Evolutionary conservation across 1,140 invertebrate species (phyloP).

Genomic region (Steinernema khuongi): DNA sequence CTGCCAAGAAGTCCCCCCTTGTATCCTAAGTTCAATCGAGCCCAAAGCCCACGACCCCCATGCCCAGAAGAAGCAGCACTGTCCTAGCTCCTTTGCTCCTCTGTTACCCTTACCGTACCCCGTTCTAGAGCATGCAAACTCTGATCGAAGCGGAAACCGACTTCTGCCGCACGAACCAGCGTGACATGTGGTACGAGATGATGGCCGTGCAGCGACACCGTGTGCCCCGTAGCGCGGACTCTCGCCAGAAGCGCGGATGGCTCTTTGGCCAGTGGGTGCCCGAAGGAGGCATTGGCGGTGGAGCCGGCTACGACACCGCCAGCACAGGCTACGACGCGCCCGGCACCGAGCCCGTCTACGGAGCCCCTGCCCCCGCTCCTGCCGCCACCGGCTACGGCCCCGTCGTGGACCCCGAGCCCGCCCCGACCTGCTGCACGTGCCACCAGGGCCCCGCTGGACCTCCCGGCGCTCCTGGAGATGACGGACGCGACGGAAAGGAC

Average conservation of each 20-base stretch:
- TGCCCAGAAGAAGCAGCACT: too few species aligned
- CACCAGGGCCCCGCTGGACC: slow-evolving; percentile 41
- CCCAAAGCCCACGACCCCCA: too few species aligned
- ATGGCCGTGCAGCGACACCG: slow-evolving; percentile 20
- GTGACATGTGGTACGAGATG: slow-evolving; percentile 15
- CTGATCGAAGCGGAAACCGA: slow-evolving; percentile 5
- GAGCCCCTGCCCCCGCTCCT: slow-evolving; percentile 12
- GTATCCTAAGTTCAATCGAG: too few species aligned
- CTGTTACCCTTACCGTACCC: too few species aligned
- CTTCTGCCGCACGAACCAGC: slow-evolving; percentile 3
- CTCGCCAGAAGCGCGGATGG: slow-evolving; percentile 37
- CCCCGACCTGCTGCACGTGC: slow-evolving; percentile 40
- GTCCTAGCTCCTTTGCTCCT: too few species aligned
- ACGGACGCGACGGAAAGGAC: slow-evolving; percentile 40
- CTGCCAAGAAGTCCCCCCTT: too few species aligned
- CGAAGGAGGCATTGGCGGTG: slow-evolving; percentile 37
- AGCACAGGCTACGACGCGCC: neutral
- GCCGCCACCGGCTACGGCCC: slow-evolving; percentile 32
- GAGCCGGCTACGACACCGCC: slow-evolving; percentile 24
- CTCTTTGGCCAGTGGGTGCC: slow-evolving; percentile 46
- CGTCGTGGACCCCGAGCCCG: slow-evolving; percentile 40
- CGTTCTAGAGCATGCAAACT: slow-evolving; percentile 3
- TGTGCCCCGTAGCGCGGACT: neutral
- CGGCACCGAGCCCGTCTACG: neutral
- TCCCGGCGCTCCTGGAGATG: slow-evolving; percentile 38